phyloP scores from a whole-genome alignment of 2,113 vertebrate species.

The Pelecanoides urinatrix region DNA sequence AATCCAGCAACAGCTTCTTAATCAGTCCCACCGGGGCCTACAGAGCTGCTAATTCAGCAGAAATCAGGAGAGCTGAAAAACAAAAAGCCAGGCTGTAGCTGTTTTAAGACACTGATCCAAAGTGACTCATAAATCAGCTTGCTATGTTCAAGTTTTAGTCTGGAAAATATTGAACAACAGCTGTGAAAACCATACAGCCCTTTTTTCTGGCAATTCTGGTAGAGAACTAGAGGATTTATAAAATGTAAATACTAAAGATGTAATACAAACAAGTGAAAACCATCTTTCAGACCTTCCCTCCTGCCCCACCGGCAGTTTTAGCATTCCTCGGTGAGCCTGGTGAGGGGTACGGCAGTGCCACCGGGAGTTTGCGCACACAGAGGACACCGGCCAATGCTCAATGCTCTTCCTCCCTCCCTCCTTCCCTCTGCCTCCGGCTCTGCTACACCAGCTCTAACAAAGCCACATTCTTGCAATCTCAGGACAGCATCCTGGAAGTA shows the following conservation, averaged over 20 bases:
- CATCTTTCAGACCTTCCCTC: conserved; percentile 58
- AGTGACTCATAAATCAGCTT: conserved; percentile 92
- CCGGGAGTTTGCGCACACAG: conserved; percentile 15
- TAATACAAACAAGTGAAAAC: conserved; percentile 65
- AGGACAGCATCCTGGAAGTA: not conserved
- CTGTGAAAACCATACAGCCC: conserved; percentile 79
- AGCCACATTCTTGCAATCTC: not conserved
- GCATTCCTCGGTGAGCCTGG: conserved; percentile 47
- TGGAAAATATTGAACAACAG: conserved; percentile 83
- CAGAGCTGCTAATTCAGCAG: conserved; percentile 93
- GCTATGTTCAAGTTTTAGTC: conserved; percentile 83
- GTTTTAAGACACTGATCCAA: conserved; percentile 90
- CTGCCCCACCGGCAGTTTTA: conserved; percentile 19
- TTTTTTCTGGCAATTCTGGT: conserved; percentile 57
- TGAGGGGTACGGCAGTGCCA: conserved; percentile 7
- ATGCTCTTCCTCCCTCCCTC: not conserved
- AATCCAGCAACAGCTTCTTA: conserved; percentile 85
- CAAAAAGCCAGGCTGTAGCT: conserved; percentile 83
- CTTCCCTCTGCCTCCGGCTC: not conserved
- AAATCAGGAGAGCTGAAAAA: conserved; percentile 90
- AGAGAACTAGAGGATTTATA: conserved; percentile 61
- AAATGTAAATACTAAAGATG: conserved; percentile 63
- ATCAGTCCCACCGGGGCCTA: conserved; percentile 85
- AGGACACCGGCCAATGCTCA: not conserved
- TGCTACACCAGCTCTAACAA: not conserved